Base-by-base conservation (phyloP, 2,888 invertebrate species). In the Drosophila suboccidentalis region DNA sequence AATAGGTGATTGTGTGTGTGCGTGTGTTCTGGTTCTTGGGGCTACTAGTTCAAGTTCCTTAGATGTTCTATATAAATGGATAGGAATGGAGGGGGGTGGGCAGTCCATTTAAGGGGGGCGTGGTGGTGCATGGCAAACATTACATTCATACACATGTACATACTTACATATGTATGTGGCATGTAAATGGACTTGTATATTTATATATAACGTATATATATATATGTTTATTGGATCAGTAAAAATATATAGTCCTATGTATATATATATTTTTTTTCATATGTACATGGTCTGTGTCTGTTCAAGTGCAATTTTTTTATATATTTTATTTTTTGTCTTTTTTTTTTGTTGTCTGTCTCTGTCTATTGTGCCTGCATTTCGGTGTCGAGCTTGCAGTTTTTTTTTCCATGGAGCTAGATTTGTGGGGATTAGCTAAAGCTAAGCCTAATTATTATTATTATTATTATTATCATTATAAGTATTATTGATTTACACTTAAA, bases 361-460 rank as follows among this genome's bases (percentile, higher is more conserved):
- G 34, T 41, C 38, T 15, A 34, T 19, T 13, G 41, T 15, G 29
- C 38, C 38, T 6, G 36, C 13, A 34, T 10, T 47, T 36, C 11
- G 34, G 44, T 47, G 57, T 50, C 9, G 15, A 17, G 22, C 43
- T 29, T 46, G n/a, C 38, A 38, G 8, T 38, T 29, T 8, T 38
- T 29, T 8, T 38, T 38, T n/a, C n/a, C 38, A 38, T 19, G 57
- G 17, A n/a, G 53, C 38, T 36, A 22, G 36, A 49, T 53, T 60
- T n/a, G 32, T 15, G 13, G 26, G 49, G 58, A 64, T 79, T 79
- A 41, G 64, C 64, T 76, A 64, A 82, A 80, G 68, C 83, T 88
- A 88, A 71, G 62, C 87, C 89, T 86, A 87, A 64, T 62, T 84
- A 70, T 59, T 36, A 22, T 29, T 29, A 39, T 51, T 38, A 50